phyloP scores from a whole-genome alignment of 2,797 vertebrate species.

The Cyprinodon diabolis region DNA sequence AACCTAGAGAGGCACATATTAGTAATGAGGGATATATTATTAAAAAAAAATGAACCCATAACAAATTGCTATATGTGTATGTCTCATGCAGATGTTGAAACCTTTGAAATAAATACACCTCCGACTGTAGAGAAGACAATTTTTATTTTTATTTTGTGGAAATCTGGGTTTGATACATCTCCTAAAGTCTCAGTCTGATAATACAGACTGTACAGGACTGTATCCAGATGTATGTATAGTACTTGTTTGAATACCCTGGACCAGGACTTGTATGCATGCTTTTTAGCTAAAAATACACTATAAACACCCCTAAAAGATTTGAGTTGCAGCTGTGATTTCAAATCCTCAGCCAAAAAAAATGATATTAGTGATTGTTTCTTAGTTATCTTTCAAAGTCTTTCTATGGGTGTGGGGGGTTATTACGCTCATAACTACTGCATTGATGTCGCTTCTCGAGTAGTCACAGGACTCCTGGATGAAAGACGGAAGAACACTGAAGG shows the following conservation, averaged over 20 bases:
- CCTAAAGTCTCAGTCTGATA: too few species aligned
- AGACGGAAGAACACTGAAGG: constrained; percentile 17
- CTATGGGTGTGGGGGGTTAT: not conserved
- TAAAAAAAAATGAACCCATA: not conserved
- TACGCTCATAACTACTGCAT: not conserved
- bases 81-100: not conserved
- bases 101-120: not conserved
- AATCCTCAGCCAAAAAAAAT: constrained; percentile 14
- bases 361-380: constrained; percentile 7
- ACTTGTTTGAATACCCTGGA: constrained; percentile 14
- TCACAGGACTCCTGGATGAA: constrained; percentile 4
- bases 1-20: not conserved
- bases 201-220: too few species aligned
- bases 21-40: not conserved
- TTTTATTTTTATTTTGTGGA: too few species aligned
- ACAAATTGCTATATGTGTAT: not conserved
- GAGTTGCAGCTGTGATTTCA: constrained; percentile 10
- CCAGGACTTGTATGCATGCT: constrained; percentile 41
- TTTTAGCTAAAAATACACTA: constrained; percentile 36
- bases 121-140: not conserved
- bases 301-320: constrained; percentile 5
- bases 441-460: constrained; percentile 10
- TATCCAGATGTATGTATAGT: constrained; percentile 3
- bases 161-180: too few species aligned
- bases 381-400: constrained; percentile 22